Evolutionary conservation across 1,140 invertebrate genomes (phyloP), one percentile per base, ranked within the genome.

Genomic region (Pomacea maculata): DNA sequence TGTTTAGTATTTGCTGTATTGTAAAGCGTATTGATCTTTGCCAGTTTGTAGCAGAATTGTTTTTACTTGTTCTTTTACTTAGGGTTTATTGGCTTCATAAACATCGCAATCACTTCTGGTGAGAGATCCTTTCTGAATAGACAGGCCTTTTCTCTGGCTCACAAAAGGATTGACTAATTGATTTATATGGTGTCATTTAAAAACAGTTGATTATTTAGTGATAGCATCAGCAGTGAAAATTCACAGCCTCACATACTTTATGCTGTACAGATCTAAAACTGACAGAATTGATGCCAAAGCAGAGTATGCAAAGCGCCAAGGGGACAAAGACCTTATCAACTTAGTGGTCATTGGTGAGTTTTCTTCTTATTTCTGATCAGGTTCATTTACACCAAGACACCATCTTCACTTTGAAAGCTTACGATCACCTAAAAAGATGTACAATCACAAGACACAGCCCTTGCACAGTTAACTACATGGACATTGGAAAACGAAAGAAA

Each of bases 251-350:
- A 19, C 73, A 9, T 79, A n/a, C 19, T 78, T 72, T 75, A 29
- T 29, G 54, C 80, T 77, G 82, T 81, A 73, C 73, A 91, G 90
- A 77, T 87, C 93, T 79, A 93, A 93, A 87, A 85, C 93, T 52
- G 91, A 92, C 80, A 90, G 90, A 68, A 78, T 90, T 52, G 90
- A 91, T 83, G 80, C 89, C 67, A 83, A 85, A 74, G 85, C 89
- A 68, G 90, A 93, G 83, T 98, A 96, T 89, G 92, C 94, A 78
- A 95, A 94, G 87, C 95, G 97, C 89, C 93, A 96, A 83, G 94
- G 93, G 2, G 93, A 93, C 19, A 98, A 99, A 87, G 95, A 96
- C 74, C 94, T 97, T 85, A 93, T 99, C 70, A 97, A 99, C 90
- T 94, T 99, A 90, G 96, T 99, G 84, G 97, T 99, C 1, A 97